Conservation (phyloP, 2,113 vertebrate genomes). For the Zosterops pallidus region DNA sequence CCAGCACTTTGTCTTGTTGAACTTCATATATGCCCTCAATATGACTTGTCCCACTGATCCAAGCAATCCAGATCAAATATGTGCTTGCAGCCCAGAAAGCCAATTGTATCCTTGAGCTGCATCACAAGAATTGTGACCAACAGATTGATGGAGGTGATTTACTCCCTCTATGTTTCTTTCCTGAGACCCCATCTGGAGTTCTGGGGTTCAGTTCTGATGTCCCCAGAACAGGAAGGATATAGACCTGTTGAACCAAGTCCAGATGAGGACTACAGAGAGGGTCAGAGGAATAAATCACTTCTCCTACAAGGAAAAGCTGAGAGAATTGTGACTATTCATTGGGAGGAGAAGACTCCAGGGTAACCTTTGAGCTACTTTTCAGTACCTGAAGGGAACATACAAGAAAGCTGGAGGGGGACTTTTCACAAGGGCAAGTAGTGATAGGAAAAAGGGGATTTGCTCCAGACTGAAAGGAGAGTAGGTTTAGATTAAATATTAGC, state of each 20-base stretch:
- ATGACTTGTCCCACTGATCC: background rate
- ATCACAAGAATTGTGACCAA: background rate
- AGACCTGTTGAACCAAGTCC: rapidly evolving
- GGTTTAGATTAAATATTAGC: background rate
- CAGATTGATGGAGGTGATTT: background rate
- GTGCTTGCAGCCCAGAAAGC: background rate
- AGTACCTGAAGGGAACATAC: background rate
- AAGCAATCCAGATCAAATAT: background rate
- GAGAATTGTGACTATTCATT: background rate
- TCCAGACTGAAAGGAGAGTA: background rate
- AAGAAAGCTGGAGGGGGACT: background rate
- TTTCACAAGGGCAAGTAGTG: background rate
- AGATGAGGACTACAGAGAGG: background rate
- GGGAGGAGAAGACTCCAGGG: rapidly evolving
- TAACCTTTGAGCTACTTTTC: background rate
- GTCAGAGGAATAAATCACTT: background rate
- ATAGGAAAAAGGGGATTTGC: background rate
- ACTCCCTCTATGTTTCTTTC: background rate
- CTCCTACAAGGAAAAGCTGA: background rate
- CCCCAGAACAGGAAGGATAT: background rate
- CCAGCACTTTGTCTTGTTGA: background rate
- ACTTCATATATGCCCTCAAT: background rate
- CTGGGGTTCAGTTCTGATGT: background rate
- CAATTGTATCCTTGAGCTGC: background rate
- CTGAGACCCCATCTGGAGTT: background rate